Evolutionary conservation across 1,140 invertebrate species (phyloP).

Genomic region (Neotoxoptera formosana): DNA sequence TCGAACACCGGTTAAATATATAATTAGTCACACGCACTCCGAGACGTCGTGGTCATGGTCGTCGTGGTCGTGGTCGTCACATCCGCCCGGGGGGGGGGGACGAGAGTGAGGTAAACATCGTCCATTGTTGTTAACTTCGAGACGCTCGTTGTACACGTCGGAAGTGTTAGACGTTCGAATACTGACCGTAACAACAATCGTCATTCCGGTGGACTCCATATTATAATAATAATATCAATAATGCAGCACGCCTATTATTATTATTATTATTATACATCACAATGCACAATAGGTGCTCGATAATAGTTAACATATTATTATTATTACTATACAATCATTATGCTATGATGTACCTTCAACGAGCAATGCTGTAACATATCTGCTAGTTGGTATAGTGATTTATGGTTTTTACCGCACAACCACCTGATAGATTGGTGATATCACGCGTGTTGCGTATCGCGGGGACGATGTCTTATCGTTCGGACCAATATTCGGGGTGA

Average conservation of each 20-base stretch:
- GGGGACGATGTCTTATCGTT: too few species aligned
- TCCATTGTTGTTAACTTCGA: neutral
- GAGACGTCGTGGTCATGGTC: neutral
- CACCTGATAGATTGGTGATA: too few species aligned
- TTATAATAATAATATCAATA: neutral
- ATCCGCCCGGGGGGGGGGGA: neutral
- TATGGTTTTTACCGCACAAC: too few species aligned
- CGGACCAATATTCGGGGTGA: too few species aligned
- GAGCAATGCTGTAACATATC: too few species aligned
- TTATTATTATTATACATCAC: neutral
- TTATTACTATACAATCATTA: too few species aligned
- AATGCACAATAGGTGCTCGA: neutral
- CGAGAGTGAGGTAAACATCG: neutral
- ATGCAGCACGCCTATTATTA: neutral
- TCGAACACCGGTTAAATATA: neutral
- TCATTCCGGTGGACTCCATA: neutral
- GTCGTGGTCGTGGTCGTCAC: neutral
- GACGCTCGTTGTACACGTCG: neutral
- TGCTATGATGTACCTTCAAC: too few species aligned
- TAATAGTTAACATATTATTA: neutral
- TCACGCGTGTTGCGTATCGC: too few species aligned
- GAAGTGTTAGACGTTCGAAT: constrained; percentile 10
- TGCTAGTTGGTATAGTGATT: too few species aligned
- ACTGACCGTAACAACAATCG: neutral
- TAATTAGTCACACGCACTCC: neutral